phyloP scores from a whole-genome alignment of 1,140 invertebrate species.

The Branchinecta lindahli region DNA sequence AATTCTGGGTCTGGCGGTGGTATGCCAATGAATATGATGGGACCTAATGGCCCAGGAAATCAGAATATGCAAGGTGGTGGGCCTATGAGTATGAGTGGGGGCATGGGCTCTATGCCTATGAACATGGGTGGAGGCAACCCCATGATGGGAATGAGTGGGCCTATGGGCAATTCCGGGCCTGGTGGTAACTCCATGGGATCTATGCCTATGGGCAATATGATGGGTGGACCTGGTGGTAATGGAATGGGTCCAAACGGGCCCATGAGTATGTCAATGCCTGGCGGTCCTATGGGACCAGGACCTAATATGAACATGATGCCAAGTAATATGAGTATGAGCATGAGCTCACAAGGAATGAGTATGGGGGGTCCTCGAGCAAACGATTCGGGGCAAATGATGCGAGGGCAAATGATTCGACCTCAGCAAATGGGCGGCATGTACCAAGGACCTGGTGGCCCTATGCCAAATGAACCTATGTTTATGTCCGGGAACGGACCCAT shows the following conservation, averaged over 20 bases:
- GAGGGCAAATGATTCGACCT: slow-evolving; percentile 29
- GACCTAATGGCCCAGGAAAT: slow-evolving; percentile 21
- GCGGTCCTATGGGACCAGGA: slow-evolving; percentile 28
- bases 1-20: slow-evolving; percentile 19
- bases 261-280: slow-evolving; percentile 30
- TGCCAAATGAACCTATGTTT: slow-evolving; percentile 29
- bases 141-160: slow-evolving; percentile 23
- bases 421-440: slow-evolving; percentile 21
- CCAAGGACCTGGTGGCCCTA: slow-evolving; percentile 34
- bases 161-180: slow-evolving; percentile 18
- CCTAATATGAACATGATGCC: slow-evolving; percentile 21
- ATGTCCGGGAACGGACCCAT: slow-evolving; percentile 24
- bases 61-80: slow-evolving; percentile 20
- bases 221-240: slow-evolving; percentile 26
- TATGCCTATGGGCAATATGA: slow-evolving; percentile 21
- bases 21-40: slow-evolving; percentile 17
- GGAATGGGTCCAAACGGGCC: slow-evolving; percentile 30
- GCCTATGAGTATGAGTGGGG: slow-evolving; percentile 29
- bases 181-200: slow-evolving; percentile 25
- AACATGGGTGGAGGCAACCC: slow-evolving; percentile 24
- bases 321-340: slow-evolving; percentile 19
- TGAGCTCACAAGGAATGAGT: slow-evolving; percentile 25
- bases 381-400: slow-evolving; percentile 29
- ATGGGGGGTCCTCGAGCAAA: slow-evolving; percentile 31
- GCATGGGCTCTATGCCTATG: slow-evolving; percentile 23